Conservation (phyloP, 2,888 invertebrate species). For the Augiades crinisus region DNA sequence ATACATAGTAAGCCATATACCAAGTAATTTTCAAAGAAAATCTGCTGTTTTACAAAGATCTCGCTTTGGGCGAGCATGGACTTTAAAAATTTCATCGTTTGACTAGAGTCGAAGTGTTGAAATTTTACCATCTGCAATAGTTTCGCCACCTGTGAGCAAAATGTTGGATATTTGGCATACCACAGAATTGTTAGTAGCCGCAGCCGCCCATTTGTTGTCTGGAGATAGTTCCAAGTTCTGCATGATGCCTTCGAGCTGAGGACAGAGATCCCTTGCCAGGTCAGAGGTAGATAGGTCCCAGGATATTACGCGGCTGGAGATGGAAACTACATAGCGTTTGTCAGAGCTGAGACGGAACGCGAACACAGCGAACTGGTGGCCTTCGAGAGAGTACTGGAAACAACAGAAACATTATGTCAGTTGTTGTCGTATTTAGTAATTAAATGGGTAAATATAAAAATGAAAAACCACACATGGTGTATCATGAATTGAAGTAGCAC, state of each 20-base stretch:
- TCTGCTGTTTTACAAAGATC: too few species aligned
- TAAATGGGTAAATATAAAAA: too few species aligned
- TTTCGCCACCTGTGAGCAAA: too few species aligned
- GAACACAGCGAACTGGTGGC: conserved; percentile 98
- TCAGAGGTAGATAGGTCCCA: conserved; percentile 98
- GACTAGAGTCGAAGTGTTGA: too few species aligned
- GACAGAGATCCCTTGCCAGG: conserved; percentile 94
- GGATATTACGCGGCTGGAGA: conserved; percentile 97
- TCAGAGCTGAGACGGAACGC: conserved; percentile 95
- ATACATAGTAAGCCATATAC: too few species aligned
- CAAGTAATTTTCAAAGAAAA: too few species aligned
- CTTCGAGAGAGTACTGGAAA: conserved; percentile 98
- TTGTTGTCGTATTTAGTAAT: too few species aligned
- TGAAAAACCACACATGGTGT: too few species aligned
- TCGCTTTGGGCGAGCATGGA: too few species aligned
- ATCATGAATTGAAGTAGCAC: too few species aligned
- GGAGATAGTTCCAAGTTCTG: conserved; percentile 95
- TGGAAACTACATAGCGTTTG: conserved; percentile 95
- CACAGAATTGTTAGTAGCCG: conserved; percentile 97
- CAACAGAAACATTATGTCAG: neutral
- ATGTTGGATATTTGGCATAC: conserved; percentile 48
- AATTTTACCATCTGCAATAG: too few species aligned
- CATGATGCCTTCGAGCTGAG: conserved; percentile 97
- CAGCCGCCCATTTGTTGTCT: conserved; percentile 97
- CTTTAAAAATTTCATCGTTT: too few species aligned